Evolutionary conservation across 2,113 vertebrate genomes (phyloP).

Genomic region (Bucco capensis): DNA sequence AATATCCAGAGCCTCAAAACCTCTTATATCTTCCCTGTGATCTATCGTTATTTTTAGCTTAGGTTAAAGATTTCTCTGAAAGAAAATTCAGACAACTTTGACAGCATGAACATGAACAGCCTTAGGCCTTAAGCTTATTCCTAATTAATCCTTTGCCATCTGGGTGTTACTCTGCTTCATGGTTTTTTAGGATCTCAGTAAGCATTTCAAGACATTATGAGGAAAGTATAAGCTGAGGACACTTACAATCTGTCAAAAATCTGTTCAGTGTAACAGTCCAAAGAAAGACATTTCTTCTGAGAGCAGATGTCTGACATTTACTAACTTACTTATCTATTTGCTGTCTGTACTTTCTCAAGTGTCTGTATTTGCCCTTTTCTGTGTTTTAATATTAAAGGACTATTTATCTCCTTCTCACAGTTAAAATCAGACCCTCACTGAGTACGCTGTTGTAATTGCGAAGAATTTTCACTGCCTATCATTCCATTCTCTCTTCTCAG

Average conservation of each 20-base stretch:
- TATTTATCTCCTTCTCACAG: not conserved
- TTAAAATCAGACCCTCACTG: not conserved
- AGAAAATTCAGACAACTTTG: not conserved
- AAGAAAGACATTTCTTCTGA: not conserved
- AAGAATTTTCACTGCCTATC: not conserved
- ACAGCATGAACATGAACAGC: not conserved
- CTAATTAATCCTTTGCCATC: not conserved
- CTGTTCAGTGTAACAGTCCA: not conserved
- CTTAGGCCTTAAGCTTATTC: not conserved
- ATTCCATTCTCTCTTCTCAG: not conserved
- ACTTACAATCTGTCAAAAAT: not conserved
- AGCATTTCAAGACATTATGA: not conserved
- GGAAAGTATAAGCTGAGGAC: not conserved
- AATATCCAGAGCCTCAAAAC: not conserved
- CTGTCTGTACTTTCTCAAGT: not conserved
- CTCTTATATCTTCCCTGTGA: not conserved
- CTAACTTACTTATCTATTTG: not conserved
- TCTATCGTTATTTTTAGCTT: not conserved
- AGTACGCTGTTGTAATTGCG: not conserved
- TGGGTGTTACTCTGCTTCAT: not conserved
- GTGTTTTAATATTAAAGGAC: not conserved
- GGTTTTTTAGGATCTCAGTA: not conserved
- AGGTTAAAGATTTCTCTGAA: not conserved
- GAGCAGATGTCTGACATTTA: not conserved
- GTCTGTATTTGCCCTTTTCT: not conserved